Conservation (phyloP, 2,797 vertebrate genomes). For the Tachyglossus aculeatus region DNA sequence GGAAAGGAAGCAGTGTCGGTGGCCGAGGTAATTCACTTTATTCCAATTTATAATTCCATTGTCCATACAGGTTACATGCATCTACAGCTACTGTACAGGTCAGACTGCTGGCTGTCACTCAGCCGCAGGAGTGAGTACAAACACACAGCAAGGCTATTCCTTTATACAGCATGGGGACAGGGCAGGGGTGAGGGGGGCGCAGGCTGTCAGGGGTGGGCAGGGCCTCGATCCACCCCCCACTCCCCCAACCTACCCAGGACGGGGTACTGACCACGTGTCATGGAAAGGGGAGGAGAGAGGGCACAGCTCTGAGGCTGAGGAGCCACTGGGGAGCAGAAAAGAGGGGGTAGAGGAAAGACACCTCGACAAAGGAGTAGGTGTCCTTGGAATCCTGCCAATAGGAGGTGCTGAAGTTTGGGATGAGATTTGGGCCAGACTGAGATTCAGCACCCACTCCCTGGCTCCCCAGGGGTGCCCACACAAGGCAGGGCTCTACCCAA, state of each 20-base stretch:
- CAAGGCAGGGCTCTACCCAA: too few species aligned
- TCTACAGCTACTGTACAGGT: constrained; percentile 91
- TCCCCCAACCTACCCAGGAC: constrained; percentile 13
- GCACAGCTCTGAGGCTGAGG: too few species aligned
- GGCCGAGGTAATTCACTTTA: constrained; percentile 88
- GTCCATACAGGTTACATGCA: constrained; percentile 93
- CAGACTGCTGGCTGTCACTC: constrained; percentile 78
- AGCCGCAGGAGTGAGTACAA: constrained; percentile 89
- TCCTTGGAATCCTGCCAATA: too few species aligned
- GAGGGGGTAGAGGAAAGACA: too few species aligned
- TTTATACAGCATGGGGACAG: constrained; percentile 86
- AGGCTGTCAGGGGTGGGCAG: not conserved
- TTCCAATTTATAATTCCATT: constrained; percentile 93
- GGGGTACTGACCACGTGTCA: too few species aligned
- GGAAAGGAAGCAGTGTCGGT: not conserved
- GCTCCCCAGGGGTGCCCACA: too few species aligned
- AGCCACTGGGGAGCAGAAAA: too few species aligned
- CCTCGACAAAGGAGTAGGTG: too few species aligned
- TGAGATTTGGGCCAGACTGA: too few species aligned
- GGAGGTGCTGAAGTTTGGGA: too few species aligned
- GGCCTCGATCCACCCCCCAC: constrained; percentile 54
- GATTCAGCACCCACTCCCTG: too few species aligned
- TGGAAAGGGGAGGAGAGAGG: too few species aligned
- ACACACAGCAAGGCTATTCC: constrained; percentile 78
- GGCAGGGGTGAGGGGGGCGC: constrained; percentile 26